These are phyloP conservation scores for Xiphophorus maculatus DNA, from an alignment of 2,113 vertebrate genomes.

Conservation along the genomic window DNA sequence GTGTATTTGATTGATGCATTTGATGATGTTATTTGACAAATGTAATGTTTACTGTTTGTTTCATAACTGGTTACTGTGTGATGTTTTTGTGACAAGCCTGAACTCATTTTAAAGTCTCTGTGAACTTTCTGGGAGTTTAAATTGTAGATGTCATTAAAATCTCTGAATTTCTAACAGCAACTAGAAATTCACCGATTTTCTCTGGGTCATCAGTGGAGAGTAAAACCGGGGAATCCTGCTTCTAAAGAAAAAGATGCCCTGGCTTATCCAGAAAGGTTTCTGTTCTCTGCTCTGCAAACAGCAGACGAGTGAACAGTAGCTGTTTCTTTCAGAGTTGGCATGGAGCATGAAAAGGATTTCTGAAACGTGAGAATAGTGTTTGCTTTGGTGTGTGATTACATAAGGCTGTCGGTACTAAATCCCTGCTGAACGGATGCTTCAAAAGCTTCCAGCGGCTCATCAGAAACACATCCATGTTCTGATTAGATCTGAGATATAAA, in stretches of 20 bases:
- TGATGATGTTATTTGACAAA: too few species aligned
- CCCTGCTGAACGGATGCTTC: slow-evolving; percentile 25
- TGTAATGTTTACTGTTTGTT: too few species aligned
- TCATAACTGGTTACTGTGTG: too few species aligned
- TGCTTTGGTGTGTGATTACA: slow-evolving; percentile 47
- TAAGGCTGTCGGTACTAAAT: slow-evolving; percentile 47
- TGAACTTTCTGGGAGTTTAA: background rate
- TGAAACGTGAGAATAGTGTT: slow-evolving; percentile 38
- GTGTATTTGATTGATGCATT: too few species aligned
- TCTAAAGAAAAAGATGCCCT: background rate
- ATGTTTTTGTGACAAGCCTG: too few species aligned
- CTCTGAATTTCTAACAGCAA: background rate
- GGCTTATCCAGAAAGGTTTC: background rate
- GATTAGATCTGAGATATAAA: slow-evolving; percentile 12
- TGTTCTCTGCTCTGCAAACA: background rate
- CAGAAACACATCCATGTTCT: slow-evolving; percentile 24
- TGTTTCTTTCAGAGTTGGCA: background rate
- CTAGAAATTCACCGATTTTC: too few species aligned
- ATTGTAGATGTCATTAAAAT: background rate
- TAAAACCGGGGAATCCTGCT: background rate
- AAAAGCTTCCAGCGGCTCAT: slow-evolving; percentile 33
- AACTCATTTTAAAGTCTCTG: background rate
- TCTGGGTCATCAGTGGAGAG: background rate
- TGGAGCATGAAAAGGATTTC: background rate
- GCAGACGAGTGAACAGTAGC: slow-evolving; percentile 9